phyloP scores from a whole-genome alignment of 2,797 vertebrate species.

The Mormyrops boulengeri region DNA sequence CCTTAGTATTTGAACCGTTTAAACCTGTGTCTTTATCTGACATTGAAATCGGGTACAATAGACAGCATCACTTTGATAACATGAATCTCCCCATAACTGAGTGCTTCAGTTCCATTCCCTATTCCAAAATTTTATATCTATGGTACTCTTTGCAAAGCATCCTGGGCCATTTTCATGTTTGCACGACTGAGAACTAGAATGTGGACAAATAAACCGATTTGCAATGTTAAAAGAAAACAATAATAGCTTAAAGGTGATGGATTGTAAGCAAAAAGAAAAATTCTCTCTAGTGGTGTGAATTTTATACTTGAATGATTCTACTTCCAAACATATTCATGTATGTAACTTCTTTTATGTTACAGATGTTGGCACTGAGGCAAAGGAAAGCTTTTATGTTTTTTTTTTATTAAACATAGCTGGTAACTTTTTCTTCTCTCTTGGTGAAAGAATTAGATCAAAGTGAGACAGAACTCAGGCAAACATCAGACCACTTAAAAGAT shows the following conservation, averaged over 20 bases:
- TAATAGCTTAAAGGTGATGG: neutral
- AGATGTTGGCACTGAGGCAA: slow-evolving; percentile 43
- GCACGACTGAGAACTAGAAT: slow-evolving; percentile 50
- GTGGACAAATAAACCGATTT: slow-evolving; percentile 53
- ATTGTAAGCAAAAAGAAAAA: slow-evolving; percentile 50
- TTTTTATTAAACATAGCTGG: slow-evolving; percentile 37
- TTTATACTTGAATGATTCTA: slow-evolving; percentile 73
- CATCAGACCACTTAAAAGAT: slow-evolving; percentile 61
- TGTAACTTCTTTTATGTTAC: slow-evolving; percentile 57
- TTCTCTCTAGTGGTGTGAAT: slow-evolving; percentile 64
- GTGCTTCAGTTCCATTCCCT: neutral
- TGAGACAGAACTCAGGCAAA: slow-evolving; percentile 48
- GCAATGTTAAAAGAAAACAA: slow-evolving; percentile 50
- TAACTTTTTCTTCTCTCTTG: slow-evolving; percentile 64
- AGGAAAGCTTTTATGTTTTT: neutral
- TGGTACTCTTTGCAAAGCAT: slow-evolving; percentile 22
- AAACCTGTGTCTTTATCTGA: neutral
- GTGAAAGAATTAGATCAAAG: slow-evolving; percentile 31
- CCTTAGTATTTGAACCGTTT: neutral
- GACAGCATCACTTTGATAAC: neutral
- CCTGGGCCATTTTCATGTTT: slow-evolving; percentile 32
- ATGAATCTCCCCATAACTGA: neutral
- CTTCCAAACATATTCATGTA: slow-evolving; percentile 60
- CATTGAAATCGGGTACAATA: neutral
- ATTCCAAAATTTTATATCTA: neutral